Conservation (phyloP, 1,140 invertebrate genomes). For the Elymnias hypermnestra region DNA sequence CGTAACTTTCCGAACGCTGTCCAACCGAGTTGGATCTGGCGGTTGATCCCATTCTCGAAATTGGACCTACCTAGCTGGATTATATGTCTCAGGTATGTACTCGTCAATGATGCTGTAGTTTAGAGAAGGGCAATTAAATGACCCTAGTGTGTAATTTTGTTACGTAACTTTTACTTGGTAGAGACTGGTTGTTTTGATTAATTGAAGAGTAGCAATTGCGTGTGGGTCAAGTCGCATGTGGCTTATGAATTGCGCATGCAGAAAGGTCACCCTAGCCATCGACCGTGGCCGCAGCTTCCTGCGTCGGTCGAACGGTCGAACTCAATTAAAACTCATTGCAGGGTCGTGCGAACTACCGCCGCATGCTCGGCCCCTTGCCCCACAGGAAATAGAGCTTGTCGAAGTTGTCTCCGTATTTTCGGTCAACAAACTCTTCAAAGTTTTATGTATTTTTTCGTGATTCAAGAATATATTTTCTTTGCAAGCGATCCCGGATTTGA, state of each 20-base stretch:
- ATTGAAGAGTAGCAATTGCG: constrained; percentile 2
- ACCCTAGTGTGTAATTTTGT: too few species aligned
- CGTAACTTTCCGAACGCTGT: too few species aligned
- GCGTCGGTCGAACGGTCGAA: constrained; percentile 37
- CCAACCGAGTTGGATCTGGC: too few species aligned
- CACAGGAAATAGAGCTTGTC: constrained; percentile 62
- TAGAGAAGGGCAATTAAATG: too few species aligned
- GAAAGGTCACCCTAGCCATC: constrained; percentile 51
- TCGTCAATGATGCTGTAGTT: too few species aligned
- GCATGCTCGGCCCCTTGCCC: constrained; percentile 35
- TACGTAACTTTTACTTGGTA: background rate
- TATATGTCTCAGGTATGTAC: too few species aligned
- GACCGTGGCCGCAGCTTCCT: constrained; percentile 56
- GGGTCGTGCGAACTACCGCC: constrained; percentile 58
- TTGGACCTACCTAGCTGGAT: too few species aligned
- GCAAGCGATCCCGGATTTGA: too few species aligned
- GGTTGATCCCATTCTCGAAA: too few species aligned
- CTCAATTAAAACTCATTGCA: constrained; percentile 71
- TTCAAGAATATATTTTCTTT: too few species aligned
- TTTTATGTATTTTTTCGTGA: background rate
- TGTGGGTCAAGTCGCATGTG: background rate
- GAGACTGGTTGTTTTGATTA: background rate
- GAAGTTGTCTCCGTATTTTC: constrained; percentile 40
- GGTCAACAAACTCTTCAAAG: constrained; percentile 41
- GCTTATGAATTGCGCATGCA: constrained; percentile 21